These are phyloP conservation scores for Parthenolecanium corni DNA, from an alignment of 2,888 invertebrate species.

Conservation along the genomic window DNA sequence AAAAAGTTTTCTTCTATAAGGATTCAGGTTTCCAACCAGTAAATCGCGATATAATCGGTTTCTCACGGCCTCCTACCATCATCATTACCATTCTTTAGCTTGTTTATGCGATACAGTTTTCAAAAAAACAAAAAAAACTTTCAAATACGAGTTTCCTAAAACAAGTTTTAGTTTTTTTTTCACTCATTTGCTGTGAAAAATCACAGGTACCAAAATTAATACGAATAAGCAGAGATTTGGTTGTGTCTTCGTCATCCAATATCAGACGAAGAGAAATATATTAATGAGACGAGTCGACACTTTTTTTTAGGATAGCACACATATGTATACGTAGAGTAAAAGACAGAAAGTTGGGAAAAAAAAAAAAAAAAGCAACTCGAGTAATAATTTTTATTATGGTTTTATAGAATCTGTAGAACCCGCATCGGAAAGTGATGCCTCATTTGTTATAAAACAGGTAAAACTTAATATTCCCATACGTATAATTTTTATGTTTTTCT, in stretches of 20 bases:
- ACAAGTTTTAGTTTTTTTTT: conserved; percentile 13
- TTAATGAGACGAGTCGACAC: conserved; percentile 23
- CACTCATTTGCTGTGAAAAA: conserved; percentile 23
- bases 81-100: background rate
- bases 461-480: conserved; percentile 27
- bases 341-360: background rate
- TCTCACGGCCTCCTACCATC: conserved; percentile 26
- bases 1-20: conserved; percentile 9
- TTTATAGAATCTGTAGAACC: conserved; percentile 27
- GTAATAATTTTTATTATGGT: conserved; percentile 29
- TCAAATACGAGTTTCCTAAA: conserved; percentile 19
- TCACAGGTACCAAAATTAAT: conserved; percentile 24
- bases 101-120: conserved; percentile 23
- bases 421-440: conserved; percentile 29
- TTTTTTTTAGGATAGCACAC: too few relatives aligned
- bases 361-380: conserved; percentile 12
- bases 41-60: conserved; percentile 29
- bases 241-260: conserved; percentile 21
- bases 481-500: conserved; percentile 23
- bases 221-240: conserved; percentile 20
- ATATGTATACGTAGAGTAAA: background rate
- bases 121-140: background rate
- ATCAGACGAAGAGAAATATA: conserved; percentile 13
- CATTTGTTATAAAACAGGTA: conserved; percentile 28
- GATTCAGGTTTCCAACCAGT: conserved; percentile 12